phyloP scores from a whole-genome alignment of 2,113 vertebrate genomes.

The Leptobrachium leishanense region DNA sequence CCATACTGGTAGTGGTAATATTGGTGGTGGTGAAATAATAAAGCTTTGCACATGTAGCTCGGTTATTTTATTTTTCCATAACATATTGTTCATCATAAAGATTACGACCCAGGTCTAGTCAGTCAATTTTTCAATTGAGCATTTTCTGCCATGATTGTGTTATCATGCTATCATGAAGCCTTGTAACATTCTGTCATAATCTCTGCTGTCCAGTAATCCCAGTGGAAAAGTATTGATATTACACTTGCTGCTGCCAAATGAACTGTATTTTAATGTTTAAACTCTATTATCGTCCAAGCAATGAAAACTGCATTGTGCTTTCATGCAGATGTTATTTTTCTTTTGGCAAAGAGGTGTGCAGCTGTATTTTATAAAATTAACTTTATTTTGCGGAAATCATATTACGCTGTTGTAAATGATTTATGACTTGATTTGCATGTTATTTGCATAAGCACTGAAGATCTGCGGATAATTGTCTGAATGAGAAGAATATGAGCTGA shows the following conservation, averaged over 20 bases:
- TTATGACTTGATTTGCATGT: constrained; percentile 17
- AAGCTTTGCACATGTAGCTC: too few species aligned
- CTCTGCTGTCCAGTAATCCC: background rate
- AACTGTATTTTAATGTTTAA: background rate
- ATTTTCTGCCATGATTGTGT: too few species aligned
- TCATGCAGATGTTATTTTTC: background rate
- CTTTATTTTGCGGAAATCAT: constrained; percentile 10
- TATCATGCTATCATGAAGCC: too few species aligned
- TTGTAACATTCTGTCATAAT: background rate
- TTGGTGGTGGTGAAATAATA: too few species aligned
- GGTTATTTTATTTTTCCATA: too few species aligned
- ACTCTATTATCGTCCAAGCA: background rate
- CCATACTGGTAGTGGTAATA: too few species aligned
- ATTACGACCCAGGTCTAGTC: too few species aligned
- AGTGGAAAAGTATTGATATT: background rate
- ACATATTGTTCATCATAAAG: too few species aligned
- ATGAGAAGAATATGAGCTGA: constrained; percentile 27
- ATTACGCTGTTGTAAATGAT: constrained; percentile 21
- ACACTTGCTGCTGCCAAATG: background rate
- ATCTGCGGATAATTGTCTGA: constrained; percentile 25
- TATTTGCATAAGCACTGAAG: constrained; percentile 32
- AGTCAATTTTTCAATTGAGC: too few species aligned
- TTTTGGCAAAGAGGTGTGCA: background rate
- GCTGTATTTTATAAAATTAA: constrained; percentile 22
- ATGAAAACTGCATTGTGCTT: background rate